phyloP scores from a whole-genome alignment of 1,140 invertebrate species.

The Kradibia gibbosae region DNA sequence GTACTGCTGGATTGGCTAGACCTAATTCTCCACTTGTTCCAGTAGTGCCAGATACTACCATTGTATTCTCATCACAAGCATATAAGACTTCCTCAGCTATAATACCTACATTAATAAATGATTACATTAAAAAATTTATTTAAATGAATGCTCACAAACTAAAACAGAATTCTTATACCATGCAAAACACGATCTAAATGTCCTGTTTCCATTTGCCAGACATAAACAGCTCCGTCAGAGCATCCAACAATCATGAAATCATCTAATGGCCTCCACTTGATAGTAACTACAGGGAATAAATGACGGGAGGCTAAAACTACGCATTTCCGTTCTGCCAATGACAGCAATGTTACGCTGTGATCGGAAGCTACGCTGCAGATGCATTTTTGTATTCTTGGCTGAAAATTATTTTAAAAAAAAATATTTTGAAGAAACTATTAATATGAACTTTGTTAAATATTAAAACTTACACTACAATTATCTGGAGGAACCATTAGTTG shows the following conservation, averaged over 20 bases:
- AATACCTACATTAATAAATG: constrained; percentile 77
- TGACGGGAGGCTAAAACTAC: constrained; percentile 96
- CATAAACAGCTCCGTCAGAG: constrained; percentile 97
- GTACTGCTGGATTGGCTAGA: constrained; percentile 92
- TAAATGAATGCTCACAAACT: constrained; percentile 7
- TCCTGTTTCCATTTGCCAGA: constrained; percentile 99
- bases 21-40: constrained; percentile 81
- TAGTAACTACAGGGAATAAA: constrained; percentile 94
- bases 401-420: neutral
- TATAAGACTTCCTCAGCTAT: constrained; percentile 96
- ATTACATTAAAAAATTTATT: constrained; percentile 19
- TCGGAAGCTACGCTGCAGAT: constrained; percentile 98
- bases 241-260: constrained; percentile 99
- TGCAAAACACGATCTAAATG: constrained; percentile 97
- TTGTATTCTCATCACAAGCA: constrained; percentile 93
- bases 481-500: constrained; percentile 93
- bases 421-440: neutral
- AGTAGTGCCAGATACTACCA: constrained; percentile 73
- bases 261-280: constrained; percentile 97
- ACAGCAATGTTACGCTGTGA: constrained; percentile 95
- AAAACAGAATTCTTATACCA: constrained; percentile 70
- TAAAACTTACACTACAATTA: constrained; percentile 86
- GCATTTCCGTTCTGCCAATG: constrained; percentile 94
- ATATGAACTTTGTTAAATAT: neutral
- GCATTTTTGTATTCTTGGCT: constrained; percentile 90